These are phyloP conservation scores for Mobula birostris DNA, from an alignment of 2,113 vertebrate species.

Conservation along the genomic window DNA sequence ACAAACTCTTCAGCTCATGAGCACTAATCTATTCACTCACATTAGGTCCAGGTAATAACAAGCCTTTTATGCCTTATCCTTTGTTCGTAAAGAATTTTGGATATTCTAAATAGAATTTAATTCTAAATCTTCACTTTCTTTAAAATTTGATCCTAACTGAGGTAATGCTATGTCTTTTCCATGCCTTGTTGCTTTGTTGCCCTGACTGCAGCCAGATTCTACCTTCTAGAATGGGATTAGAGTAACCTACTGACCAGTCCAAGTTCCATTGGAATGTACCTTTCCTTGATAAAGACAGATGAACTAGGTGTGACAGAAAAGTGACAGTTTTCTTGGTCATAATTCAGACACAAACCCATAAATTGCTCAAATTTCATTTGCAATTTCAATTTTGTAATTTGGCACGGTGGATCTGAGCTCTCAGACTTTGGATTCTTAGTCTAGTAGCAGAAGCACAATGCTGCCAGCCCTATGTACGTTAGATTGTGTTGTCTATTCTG, in stretches of 20 bases:
- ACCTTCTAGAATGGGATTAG: no score
- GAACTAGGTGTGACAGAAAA: not conserved
- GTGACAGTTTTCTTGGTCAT: not conserved
- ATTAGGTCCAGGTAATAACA: no score
- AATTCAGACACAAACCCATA: not conserved
- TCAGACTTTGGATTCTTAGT: not conserved
- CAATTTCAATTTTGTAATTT: not conserved
- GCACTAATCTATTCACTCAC: no score
- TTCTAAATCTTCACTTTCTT: not conserved
- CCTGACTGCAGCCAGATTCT: not conserved
- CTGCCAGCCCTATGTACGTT: no score
- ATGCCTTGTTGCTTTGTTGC: not conserved
- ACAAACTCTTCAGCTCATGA: no score
- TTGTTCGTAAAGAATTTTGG: not conserved
- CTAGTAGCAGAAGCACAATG: not conserved
- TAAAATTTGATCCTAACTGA: not conserved
- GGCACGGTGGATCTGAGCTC: not conserved
- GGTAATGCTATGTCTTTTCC: not conserved
- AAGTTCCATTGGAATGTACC: not conserved
- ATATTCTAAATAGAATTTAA: not conserved
- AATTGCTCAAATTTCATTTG: not conserved
- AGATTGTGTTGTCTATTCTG: not conserved
- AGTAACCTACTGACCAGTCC: no score
- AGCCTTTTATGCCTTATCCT: not conserved
- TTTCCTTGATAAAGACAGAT: not conserved